phyloP scores from a whole-genome alignment of 1,140 invertebrate genomes.

The Zaprionus gabonicus region DNA sequence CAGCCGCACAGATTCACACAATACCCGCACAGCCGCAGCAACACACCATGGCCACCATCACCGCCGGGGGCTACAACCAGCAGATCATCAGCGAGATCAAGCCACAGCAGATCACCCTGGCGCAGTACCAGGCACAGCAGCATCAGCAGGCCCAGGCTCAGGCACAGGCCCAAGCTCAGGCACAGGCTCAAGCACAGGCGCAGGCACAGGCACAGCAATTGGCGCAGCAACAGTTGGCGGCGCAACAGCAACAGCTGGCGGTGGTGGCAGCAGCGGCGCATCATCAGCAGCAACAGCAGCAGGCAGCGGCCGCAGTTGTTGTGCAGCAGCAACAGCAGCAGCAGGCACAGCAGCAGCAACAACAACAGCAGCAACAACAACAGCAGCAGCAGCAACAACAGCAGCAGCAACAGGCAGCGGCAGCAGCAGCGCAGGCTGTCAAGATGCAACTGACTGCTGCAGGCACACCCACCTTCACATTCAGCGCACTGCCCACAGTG shows the following conservation, averaged over 20 bases:
- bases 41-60: slow-evolving; percentile 81
- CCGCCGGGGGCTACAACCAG: slow-evolving; percentile 77
- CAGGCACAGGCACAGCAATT: slow-evolving; percentile 52
- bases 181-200: slow-evolving; percentile 67
- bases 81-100: slow-evolving; percentile 83
- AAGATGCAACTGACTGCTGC: slow-evolving; percentile 73
- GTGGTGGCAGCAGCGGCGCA: slow-evolving; percentile 58
- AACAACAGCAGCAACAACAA: slow-evolving; percentile 45
- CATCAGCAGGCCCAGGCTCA: slow-evolving; percentile 69
- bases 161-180: slow-evolving; percentile 54
- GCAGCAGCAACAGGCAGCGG: slow-evolving; percentile 54
- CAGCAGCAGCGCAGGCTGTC: slow-evolving; percentile 60
- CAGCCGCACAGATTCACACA: slow-evolving; percentile 74
- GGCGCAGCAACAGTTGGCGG: slow-evolving; percentile 46
- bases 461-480: slow-evolving; percentile 79
- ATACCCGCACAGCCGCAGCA: slow-evolving; percentile 79
- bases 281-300: slow-evolving; percentile 55
- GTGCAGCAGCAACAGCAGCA: slow-evolving; percentile 69
- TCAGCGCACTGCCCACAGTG: slow-evolving; percentile 75
- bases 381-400: slow-evolving; percentile 53
- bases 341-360: slow-evolving; percentile 61
- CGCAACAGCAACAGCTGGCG: slow-evolving; percentile 59
- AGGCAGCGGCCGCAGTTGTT: slow-evolving; percentile 54
- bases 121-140: slow-evolving; percentile 81
- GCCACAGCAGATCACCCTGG: slow-evolving; percentile 80